A percentile compares a stretch with the other conserved stretches of the same genome.
Evolutionary conservation across 2,888 invertebrate genomes (phyloP).

Genomic region (Drosophila crucigera): DNA sequence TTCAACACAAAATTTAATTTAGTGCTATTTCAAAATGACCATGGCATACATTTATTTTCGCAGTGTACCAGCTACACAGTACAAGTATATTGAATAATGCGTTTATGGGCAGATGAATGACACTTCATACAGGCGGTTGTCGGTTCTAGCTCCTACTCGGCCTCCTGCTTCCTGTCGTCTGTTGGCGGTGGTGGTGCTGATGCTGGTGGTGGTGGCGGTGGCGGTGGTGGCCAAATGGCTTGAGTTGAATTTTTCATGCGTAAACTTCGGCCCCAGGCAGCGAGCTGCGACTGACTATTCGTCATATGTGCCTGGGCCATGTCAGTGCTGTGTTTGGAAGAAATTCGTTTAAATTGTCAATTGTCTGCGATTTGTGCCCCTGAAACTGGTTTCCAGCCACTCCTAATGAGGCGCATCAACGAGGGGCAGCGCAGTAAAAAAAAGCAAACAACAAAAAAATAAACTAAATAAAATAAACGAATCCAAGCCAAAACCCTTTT

Average conservation of each 20-base stretch:
- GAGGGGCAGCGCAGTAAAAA: constrained; percentile 24
- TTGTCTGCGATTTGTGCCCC: constrained; percentile 69
- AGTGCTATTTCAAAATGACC: background rate
- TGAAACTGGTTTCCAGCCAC: constrained; percentile 74
- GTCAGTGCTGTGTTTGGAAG: constrained; percentile 76
- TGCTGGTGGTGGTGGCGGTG: constrained; percentile 36
- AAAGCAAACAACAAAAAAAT: constrained; percentile 18
- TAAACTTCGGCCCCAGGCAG: constrained; percentile 67
- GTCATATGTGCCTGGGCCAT: constrained; percentile 75
- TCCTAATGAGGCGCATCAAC: constrained; percentile 77
- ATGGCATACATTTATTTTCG: background rate
- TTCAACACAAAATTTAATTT: background rate
- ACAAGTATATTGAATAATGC: constrained; percentile 83
- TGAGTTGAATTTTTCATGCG: constrained; percentile 75
- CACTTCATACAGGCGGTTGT: constrained; percentile 82
- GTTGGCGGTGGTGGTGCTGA: constrained; percentile 49
- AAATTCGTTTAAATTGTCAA: constrained; percentile 81
- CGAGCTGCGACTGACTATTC: constrained; percentile 67
- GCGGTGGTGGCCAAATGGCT: constrained; percentile 70
- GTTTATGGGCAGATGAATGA: constrained; percentile 84
- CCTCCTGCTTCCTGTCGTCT: constrained; percentile 23
- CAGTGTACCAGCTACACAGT: constrained; percentile 15
- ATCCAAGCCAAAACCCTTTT: constrained; percentile 72
- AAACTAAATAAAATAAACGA: constrained; percentile 58
- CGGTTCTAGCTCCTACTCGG: constrained; percentile 50